Base-by-base conservation (phyloP, 2,888 invertebrate species). In the Hemaris fuciformis region DNA sequence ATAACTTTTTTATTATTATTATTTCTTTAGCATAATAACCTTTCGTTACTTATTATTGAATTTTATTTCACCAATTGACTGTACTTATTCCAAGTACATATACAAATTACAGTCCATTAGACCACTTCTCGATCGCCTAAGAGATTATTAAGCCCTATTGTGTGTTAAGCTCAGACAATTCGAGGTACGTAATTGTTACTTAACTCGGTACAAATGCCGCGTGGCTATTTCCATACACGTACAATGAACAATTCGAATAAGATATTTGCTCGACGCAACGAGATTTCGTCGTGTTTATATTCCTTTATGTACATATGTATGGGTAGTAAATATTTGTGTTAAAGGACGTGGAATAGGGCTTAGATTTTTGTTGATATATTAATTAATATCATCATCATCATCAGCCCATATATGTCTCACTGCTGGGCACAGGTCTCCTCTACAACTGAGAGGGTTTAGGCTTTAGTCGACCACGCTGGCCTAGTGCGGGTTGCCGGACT, bases 101-200 rank as follows among this genome's bases (percentile, higher is more conserved):
- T 64, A 59, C 22, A 23, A 46, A 23, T 46, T 23, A 38, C 23
- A 59, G 46, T 59, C 48, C 59, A 48, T 59, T 48, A 48, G 38
- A 46, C 34, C 34, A 48, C 46, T 46, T 59, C 53, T 31, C 46
- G 59, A 46, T 48, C 38, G 59, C 46, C 23, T 38, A 23, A 48
- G 38, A 59, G 53, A 53, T 53, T 59, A 59, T 46, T 38, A 59
- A 23, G 38, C 46, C 43, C 60, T 43, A 66, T 66, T 66, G 64
- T 66, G 20, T 62, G 63, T 57, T 61, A 62, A 64, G 63, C 60
- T 63, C 46, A 66, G 62, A 63, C 63, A 34, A 63, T 56, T 63
- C 57, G 57, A 66, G 61, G 64, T 66, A 64, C 66, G 66, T 75
- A 72, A 74, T 72, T 68, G 69, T 60, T 43, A 60, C 41, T 56